phyloP scores from a whole-genome alignment of 2,888 invertebrate genomes.

The Acanthococcus lagerstroemiae region DNA sequence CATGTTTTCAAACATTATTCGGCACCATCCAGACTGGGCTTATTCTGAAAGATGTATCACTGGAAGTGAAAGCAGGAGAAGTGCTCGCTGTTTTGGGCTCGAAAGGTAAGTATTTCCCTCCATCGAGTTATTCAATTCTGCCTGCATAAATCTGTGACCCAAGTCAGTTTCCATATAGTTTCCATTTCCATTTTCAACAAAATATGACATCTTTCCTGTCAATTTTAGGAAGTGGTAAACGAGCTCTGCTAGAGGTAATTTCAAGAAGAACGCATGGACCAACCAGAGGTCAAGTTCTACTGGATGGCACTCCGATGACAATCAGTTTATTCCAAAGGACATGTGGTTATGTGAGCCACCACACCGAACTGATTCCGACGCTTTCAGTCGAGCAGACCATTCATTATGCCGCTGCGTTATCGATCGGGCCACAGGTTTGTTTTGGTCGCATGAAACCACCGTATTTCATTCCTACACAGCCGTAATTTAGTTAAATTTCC shows the following conservation, averaged over 20 bases:
- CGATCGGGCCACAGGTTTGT: slow-evolving; percentile 52
- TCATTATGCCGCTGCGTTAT: slow-evolving; percentile 57
- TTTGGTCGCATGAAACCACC: too few relatives aligned
- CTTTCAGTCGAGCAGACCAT: slow-evolving; percentile 80
- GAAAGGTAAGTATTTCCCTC: slow-evolving; percentile 52
- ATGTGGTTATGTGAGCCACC: slow-evolving; percentile 80
- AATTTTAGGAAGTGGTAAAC: slow-evolving; percentile 76
- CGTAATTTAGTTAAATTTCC: too few relatives aligned
- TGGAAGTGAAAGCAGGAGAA: slow-evolving; percentile 84
- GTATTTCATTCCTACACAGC: too few relatives aligned
- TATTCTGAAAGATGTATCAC: slow-evolving; percentile 83
- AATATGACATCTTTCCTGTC: too few relatives aligned
- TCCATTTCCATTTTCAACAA: too few relatives aligned
- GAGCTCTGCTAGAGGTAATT: slow-evolving; percentile 86
- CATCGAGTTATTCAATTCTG: background rate
- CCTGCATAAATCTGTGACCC: background rate
- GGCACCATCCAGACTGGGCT: slow-evolving; percentile 73
- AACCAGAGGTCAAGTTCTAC: slow-evolving; percentile 75
- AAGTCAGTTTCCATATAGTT: too few relatives aligned
- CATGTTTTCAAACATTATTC: slow-evolving; percentile 61
- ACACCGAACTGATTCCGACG: slow-evolving; percentile 72
- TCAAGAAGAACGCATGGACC: slow-evolving; percentile 68
- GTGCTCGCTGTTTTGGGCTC: slow-evolving; percentile 87
- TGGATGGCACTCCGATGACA: slow-evolving; percentile 78
- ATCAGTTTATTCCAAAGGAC: slow-evolving; percentile 71